A percentile compares a stretch with the other conserved stretches of the same genome.
These are phyloP conservation scores for Hoplodrina ambigua DNA, from an alignment of 2,888 invertebrate species.

Conservation along the genomic window DNA sequence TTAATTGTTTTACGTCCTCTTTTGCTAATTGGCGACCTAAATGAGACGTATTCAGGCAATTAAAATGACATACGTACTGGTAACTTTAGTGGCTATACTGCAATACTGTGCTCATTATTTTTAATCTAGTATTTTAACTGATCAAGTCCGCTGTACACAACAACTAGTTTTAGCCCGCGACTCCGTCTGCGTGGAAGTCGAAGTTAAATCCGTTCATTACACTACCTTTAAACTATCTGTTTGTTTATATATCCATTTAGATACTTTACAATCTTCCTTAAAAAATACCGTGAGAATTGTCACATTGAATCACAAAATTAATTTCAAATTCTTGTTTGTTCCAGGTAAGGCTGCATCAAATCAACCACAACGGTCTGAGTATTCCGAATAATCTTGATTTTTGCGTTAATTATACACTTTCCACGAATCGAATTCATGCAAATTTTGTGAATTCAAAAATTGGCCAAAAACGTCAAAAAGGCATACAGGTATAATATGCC, in stretches of 20 bases:
- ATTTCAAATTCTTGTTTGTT: slow-evolving; percentile 57
- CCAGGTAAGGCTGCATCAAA: slow-evolving; percentile 62
- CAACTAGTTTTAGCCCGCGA: no score
- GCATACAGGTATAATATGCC: no score
- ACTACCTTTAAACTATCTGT: no score
- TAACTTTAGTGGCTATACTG: slow-evolving; percentile 6
- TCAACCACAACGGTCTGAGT: slow-evolving; percentile 15
- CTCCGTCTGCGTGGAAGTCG: no score
- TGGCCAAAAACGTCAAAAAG: neutral
- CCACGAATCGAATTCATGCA: slow-evolving; percentile 11
- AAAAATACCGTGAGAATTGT: slow-evolving; percentile 23
- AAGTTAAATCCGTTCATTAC: no score
- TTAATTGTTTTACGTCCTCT: slow-evolving; percentile 62
- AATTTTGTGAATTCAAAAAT: neutral
- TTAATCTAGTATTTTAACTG: neutral
- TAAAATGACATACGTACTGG: slow-evolving; percentile 31
- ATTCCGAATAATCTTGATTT: slow-evolving; percentile 16
- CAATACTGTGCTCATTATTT: slow-evolving; percentile 5
- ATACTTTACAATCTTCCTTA: neutral
- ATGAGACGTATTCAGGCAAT: slow-evolving; percentile 56
- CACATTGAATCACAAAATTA: slow-evolving; percentile 23
- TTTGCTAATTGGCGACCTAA: slow-evolving; percentile 65
- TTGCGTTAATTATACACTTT: slow-evolving; percentile 18
- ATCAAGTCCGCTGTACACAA: no score
- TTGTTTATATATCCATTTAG: no score